Percentiles rank a stretch among this genome's conserved stretches.
phyloP scores from a whole-genome alignment of 1,140 invertebrate genomes.

The Chymomyza costata region DNA sequence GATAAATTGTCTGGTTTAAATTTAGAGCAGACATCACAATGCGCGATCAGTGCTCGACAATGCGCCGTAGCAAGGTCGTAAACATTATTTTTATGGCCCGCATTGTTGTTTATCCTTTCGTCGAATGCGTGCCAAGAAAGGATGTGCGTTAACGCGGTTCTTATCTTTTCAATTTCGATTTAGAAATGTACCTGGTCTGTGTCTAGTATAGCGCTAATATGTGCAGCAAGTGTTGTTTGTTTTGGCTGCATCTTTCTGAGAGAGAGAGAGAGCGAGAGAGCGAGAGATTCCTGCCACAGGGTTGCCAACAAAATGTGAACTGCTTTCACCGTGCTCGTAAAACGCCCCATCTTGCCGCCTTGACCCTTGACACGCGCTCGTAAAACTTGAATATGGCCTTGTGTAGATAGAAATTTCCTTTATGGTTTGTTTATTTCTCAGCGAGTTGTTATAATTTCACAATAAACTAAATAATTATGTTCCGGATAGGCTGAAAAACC shows the following conservation, averaged over 20 bases:
- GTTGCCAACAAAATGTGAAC: conserved; percentile 17
- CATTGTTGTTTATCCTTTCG: conserved; percentile 50
- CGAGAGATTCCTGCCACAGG: too few relatives aligned
- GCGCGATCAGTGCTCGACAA: conserved; percentile 42
- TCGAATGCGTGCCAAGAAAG: conserved; percentile 23
- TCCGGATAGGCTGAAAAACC: too few relatives aligned
- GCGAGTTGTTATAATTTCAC: too few relatives aligned
- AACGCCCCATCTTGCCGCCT: too few relatives aligned
- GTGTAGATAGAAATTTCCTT: conserved; percentile 13
- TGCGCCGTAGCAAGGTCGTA: conserved; percentile 26
- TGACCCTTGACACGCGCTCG: conserved; percentile 49
- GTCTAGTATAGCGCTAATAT: too few relatives aligned
- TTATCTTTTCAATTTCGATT: too few relatives aligned
- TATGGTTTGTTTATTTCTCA: conserved; percentile 25
- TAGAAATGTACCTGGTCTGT: too few relatives aligned
- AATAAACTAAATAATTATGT: too few relatives aligned
- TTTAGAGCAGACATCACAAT: conserved; percentile 61
- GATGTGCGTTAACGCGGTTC: too few relatives aligned
- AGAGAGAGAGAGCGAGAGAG: too few relatives aligned
- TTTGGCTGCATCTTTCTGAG: too few relatives aligned
- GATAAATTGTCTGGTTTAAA: conserved; percentile 69
- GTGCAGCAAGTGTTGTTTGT: too few relatives aligned
- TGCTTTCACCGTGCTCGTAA: conserved; percentile 38
- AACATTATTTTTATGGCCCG: conserved; percentile 37
- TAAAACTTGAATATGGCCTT: conserved; percentile 36